phyloP scores from a whole-genome alignment of 2,888 invertebrate genomes.

The Drosophila diplacantha region DNA sequence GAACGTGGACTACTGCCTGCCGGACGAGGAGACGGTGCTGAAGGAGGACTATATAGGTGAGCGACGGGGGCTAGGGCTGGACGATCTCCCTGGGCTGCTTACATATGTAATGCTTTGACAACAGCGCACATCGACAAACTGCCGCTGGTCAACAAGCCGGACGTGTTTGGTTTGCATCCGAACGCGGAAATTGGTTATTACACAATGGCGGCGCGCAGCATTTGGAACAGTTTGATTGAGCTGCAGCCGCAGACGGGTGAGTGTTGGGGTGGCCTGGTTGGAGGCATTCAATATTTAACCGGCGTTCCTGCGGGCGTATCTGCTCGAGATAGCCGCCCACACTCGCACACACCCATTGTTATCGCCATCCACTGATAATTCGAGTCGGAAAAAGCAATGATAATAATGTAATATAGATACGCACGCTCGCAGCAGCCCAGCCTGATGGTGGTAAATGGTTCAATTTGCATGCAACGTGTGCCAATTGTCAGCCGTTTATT shows the following conservation, averaged over 20 bases:
- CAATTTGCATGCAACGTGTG: conserved; percentile 67
- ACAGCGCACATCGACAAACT: conserved; percentile 87
- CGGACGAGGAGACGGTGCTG: conserved; percentile 80
- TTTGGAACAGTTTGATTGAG: conserved; percentile 92
- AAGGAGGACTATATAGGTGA: conserved; percentile 86
- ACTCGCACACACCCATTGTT: neutral
- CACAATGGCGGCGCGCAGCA: conserved; percentile 89
- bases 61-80: conserved; percentile 14
- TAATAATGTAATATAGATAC: conserved; percentile 36
- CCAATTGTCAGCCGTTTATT: conserved; percentile 70
- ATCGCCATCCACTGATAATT: conserved; percentile 26
- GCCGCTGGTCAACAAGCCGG: conserved; percentile 90
- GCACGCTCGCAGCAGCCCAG: neutral
- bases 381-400: conserved; percentile 36
- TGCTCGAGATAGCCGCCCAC: conserved; percentile 17
- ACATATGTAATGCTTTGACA: conserved; percentile 54
- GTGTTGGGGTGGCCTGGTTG: conserved; percentile 38
- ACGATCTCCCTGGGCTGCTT: conserved; percentile 27
- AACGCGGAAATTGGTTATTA: conserved; percentile 97
- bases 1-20: conserved; percentile 87
- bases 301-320: conserved; percentile 18
- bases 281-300: conserved; percentile 29
- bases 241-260: conserved; percentile 93
- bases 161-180: conserved; percentile 95
- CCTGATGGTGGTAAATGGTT: conserved; percentile 51